phyloP scores from a whole-genome alignment of 2,113 vertebrate genomes.

The Phalacrocorax brasilianus region DNA sequence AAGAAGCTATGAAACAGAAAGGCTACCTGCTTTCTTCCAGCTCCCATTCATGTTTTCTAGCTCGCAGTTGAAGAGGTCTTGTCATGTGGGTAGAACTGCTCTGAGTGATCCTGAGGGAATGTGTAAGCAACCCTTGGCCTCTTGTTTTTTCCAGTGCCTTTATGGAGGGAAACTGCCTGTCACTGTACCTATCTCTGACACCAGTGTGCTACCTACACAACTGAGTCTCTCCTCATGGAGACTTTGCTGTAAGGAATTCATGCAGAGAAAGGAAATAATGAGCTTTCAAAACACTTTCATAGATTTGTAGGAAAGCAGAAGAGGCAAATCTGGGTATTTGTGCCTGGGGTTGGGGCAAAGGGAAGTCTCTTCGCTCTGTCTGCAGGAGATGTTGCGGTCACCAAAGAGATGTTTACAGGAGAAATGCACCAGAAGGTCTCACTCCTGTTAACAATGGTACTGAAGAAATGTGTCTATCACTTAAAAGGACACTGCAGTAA shows the following conservation, averaged over 20 bases:
- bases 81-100: neutral
- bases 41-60: neutral
- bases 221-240: neutral
- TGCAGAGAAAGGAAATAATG: neutral
- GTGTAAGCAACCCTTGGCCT: neutral
- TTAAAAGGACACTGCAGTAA: neutral
- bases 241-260: neutral
- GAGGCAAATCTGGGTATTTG: neutral
- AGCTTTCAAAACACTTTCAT: neutral
- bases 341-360: neutral
- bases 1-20: neutral
- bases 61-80: neutral
- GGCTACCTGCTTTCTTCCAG: neutral
- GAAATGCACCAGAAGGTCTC: neutral
- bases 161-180: neutral
- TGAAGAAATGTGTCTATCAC: neutral
- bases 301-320: neutral
- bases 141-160: neutral
- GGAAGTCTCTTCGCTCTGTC: neutral
- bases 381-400: neutral
- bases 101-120: neutral
- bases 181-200: neutral
- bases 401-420: neutral
- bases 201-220: fast-evolving
- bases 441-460: neutral